Evolutionary conservation across 2,888 invertebrate genomes (phyloP), one percentile per base, ranked within the genome.

Genomic region (Carpatolechia fugitivella): DNA sequence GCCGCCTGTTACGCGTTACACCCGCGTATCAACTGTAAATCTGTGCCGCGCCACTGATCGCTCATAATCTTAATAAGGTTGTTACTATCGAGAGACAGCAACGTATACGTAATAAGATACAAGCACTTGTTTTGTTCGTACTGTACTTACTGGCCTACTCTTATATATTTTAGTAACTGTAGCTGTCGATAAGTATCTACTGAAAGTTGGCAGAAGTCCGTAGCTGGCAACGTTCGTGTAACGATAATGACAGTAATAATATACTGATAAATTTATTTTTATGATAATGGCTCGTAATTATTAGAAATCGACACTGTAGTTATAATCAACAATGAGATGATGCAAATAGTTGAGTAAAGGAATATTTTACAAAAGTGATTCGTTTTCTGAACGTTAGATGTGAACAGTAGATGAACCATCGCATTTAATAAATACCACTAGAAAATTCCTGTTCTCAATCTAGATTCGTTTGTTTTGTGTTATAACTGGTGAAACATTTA

Each of bases 21-120:
- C n/a, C 2, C 33, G 18, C 30, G 50, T 55, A 50, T 35, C 35
- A 30, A 54, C 56, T 46, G 49, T 53, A 48, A 56, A 57, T 56
- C 52, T 58, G 58, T 59, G 59, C 58, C 52, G 57, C 56, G 56
- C 50, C 56, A 30, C 47, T 55, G 50, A 51, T 33, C 50, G 41
- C 52, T 52, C 30, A 53, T 57, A 55, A 56, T 60, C 56, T 57
- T 61, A 57, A 52, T 56, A 55, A 53, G 36, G 35, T 50, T 18
- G 36, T 53, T 36, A 40, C n/a, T 33, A 33, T 33, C n/a, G 3
- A n/a, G 33, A 8, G 33, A 33, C 11, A 11, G 5, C 33, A 33
- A 33, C n/a, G n/a, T 33, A 33, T 33, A 33, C 33, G 33, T 33
- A 33, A 33, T 33, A 33, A 5, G 10, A 40, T 1, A 16, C 8